Base-by-base conservation (phyloP, 1,140 invertebrate genomes). In the Drosophila orena region DNA sequence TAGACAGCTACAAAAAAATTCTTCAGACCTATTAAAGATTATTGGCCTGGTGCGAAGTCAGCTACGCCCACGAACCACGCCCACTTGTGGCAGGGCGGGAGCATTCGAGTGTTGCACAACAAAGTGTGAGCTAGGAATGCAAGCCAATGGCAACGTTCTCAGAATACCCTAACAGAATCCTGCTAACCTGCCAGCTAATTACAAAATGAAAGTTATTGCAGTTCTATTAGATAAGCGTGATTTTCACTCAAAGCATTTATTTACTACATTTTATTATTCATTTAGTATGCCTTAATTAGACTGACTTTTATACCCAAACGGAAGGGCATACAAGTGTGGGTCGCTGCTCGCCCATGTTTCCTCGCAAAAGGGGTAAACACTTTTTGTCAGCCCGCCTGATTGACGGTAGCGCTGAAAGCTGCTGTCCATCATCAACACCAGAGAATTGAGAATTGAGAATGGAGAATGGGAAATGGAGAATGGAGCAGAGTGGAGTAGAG, bases 351-450 rank as follows among this genome's bases (percentile, higher is more conserved):
- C 14, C 38, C 37, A 61, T 55, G 57, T 50, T 69, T 58, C 50
- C 34, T 64, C 47, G 27, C 20, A 42, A 62, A 57, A 78, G 49
- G 72, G 62, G 61, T 77, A 54, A 34, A 4, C 34, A 50, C 17
- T 65, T 66, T 65, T 69, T 79, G 61, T 68, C 42, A 53, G 78
- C 15, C 49, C 56, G 62, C 54, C 78, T 81, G 81, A 85, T 81
- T 78, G 81, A 85, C 78, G 74, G 74, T 78, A 81, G 83, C 81
- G 81, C 74, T 78, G 81, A 85, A 59, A 85, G 81, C 64, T 37
- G 49, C 35, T 88, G 78, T 81, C 81, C 81, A 75, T 85, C 81
- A 85, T 56, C 83, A 72, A 46, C 53, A 74, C 69, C 56, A 50
- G 17, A 55, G 49, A 78, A 52, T 44, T 60, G 17, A 43, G 58